Conservation (phyloP, 2,888 invertebrate species). For the Dysmachus trigonus region DNA sequence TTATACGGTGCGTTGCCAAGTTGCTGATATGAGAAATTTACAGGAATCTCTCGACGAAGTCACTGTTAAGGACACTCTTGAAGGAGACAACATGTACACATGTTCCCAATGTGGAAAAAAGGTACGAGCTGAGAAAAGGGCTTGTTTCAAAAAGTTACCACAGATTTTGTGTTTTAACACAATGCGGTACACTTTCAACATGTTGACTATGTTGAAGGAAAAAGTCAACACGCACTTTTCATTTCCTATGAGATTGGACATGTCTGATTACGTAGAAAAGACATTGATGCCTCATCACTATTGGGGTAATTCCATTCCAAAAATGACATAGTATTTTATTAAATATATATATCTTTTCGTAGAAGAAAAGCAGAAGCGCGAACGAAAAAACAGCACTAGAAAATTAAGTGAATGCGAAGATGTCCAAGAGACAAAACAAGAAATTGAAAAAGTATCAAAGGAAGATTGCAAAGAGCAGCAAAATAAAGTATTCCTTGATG, state of each 20-base stretch:
- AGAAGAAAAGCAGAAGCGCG: slow-evolving; percentile 71
- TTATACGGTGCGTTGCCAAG: slow-evolving; percentile 95
- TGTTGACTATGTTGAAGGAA: slow-evolving; percentile 96
- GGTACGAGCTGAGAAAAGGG: slow-evolving; percentile 93
- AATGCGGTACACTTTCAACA: slow-evolving; percentile 96
- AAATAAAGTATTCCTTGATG: slow-evolving; percentile 39
- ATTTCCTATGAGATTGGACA: slow-evolving; percentile 90
- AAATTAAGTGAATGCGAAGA: slow-evolving; percentile 51
- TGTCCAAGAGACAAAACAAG: slow-evolving; percentile 53
- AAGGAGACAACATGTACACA: slow-evolving; percentile 98
- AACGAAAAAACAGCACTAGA: slow-evolving; percentile 50
- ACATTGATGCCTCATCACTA: slow-evolving; percentile 90
- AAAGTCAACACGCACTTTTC: slow-evolving; percentile 98
- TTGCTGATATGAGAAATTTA: slow-evolving; percentile 94
- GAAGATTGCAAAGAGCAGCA: slow-evolving; percentile 46
- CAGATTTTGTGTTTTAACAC: slow-evolving; percentile 95
- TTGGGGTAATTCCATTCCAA: slow-evolving; percentile 68
- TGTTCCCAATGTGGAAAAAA: slow-evolving; percentile 95
- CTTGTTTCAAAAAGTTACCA: slow-evolving; percentile 93
- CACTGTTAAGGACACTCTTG: slow-evolving; percentile 95
- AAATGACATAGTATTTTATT: neutral
- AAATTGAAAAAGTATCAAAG: slow-evolving; percentile 51
- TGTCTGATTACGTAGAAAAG: slow-evolving; percentile 95
- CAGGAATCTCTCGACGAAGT: slow-evolving; percentile 95
- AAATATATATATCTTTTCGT: slow-evolving; percentile 52